Evolutionary conservation across 2,888 invertebrate species (phyloP), one percentile per base, ranked within the genome.

Genomic region (Anaspis maculata): DNA sequence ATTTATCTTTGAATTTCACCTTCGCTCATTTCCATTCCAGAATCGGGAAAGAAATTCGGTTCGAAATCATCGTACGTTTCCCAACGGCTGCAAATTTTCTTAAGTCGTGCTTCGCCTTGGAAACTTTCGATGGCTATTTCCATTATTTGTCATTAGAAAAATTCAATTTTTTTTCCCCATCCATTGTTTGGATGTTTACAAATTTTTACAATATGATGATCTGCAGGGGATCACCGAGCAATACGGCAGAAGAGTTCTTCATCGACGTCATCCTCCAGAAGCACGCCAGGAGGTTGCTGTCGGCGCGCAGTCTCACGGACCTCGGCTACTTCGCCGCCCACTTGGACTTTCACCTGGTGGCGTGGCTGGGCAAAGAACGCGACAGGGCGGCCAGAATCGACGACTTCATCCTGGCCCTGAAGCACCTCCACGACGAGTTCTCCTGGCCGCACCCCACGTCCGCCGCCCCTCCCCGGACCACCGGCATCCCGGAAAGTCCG

Each of bases 301-400:
- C 81, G 3, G 75, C 79, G 7, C 83, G 83, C 32, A 76, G 84
- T 25, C 68, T 95, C 5, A 73, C 79, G 30, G 85, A 94, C 52
- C 68, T 96, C 16, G 95, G 94, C 13, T 80, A 81, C 56, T 86
- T 97, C 70, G 89, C 94, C 23, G 92, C 96, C 2, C 83, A 91
- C 48, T 68, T 97, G 11, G 92, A 94, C 66, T 84, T 96, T 56
- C 92, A 92, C 62, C 68, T 96, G 30, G 89, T 94, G 1, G 80
- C 84, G 15, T 95, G 94, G 92, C 70, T 96, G 30, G 83, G 79
- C 1, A 83, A 84, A 34, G 95, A 95, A 63, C 72, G 87, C 3
- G 82, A 87, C 46, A 68, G 88, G 9, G 86, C 89, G 0, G 90
- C 90, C 0, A 74, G 81, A 44, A 76, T 96, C 5, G 88, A 90